Base-by-base conservation (phyloP, 2,888 invertebrate species). In the Mylabris sibirica region DNA sequence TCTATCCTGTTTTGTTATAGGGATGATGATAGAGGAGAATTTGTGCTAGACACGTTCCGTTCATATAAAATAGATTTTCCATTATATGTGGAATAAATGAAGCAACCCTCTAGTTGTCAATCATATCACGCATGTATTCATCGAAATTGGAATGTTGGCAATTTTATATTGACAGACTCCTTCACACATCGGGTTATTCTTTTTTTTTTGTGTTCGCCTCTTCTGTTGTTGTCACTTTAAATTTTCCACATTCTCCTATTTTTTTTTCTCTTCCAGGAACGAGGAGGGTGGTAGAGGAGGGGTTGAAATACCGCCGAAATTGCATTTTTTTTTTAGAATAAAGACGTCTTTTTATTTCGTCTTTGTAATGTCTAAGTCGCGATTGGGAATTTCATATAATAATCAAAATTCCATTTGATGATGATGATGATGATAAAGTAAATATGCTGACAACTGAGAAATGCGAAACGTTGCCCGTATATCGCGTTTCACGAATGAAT, bases 401-500 rank as follows among this genome's bases (percentile, higher is more conserved):
- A n/a, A 44, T 44, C 20, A 49, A 12, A 49, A 49, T 20, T 9
- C 20, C 17, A 44, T 44, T n/a, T n/a, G n/a, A n/a, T n/a, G 30
- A 30, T 3, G 30, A 30, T 30, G 30, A 30, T 49, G 49, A 49
- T 49, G 20, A 49, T 74, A 77, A 78, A 77, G 76, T 75, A 78
- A 78, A 73, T 74, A 77, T 72, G 75, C 75, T 76, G 78, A 78
- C 75, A 78, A 76, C 74, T 74, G 75, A 73, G 74, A 76, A 77
- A 76, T 74, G 77, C 75, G 76, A 76, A 72, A 66, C 69, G 74
- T 77, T 76, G 75, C 72, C 72, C 68, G 64, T 71, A 72, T 78
- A 79, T 79, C 78, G 75, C 75, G 75, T 79, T 79, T 78, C 76
- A 78, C 77, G 76, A 77, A 75, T 78, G 78, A 79, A 77, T 79